Evolutionary conservation across 2,113 vertebrate species (phyloP).

Genomic region (Xenopus laevis): DNA sequence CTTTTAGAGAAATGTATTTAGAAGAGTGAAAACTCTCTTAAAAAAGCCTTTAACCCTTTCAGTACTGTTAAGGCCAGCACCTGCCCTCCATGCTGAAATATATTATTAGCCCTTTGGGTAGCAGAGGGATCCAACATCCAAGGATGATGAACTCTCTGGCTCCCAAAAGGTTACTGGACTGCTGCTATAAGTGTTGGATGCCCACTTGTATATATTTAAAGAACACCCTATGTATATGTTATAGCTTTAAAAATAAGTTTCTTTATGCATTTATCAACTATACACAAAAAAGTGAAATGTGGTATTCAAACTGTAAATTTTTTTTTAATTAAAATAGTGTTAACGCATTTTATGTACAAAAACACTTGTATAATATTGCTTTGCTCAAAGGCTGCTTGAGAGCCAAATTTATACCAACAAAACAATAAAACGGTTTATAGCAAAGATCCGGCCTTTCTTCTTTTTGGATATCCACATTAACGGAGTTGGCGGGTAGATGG

Average conservation of each 20-base stretch:
- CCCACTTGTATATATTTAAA: slow-evolving; percentile 71
- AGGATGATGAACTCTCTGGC: slow-evolving; percentile 36
- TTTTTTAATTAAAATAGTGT: slow-evolving; percentile 77
- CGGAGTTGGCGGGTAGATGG: background rate
- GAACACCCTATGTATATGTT: slow-evolving; percentile 64
- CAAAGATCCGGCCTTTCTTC: slow-evolving; percentile 27
- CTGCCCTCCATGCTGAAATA: too few species aligned
- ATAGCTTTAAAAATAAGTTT: slow-evolving; percentile 56
- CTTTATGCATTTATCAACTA: slow-evolving; percentile 61
- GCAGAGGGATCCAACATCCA: background rate
- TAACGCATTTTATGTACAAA: slow-evolving; percentile 78
- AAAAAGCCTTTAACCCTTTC: slow-evolving; percentile 36
- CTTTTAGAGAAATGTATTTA: slow-evolving; percentile 17
- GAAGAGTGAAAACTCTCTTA: slow-evolving; percentile 53
- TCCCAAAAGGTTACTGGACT: slow-evolving; percentile 67
- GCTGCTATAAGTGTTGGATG: slow-evolving; percentile 68
- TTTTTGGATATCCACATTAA: background rate
- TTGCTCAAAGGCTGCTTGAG: slow-evolving; percentile 56
- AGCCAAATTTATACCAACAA: slow-evolving; percentile 48
- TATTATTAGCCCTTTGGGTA: too few species aligned
- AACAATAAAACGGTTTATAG: slow-evolving; percentile 55
- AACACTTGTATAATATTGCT: slow-evolving; percentile 64
- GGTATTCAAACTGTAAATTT: slow-evolving; percentile 61
- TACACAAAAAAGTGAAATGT: slow-evolving; percentile 49
- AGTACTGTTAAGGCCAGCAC: slow-evolving; percentile 12